Evolutionary conservation across 2,888 invertebrate genomes (phyloP).

Genomic region (Acrobeloides nanus): DNA sequence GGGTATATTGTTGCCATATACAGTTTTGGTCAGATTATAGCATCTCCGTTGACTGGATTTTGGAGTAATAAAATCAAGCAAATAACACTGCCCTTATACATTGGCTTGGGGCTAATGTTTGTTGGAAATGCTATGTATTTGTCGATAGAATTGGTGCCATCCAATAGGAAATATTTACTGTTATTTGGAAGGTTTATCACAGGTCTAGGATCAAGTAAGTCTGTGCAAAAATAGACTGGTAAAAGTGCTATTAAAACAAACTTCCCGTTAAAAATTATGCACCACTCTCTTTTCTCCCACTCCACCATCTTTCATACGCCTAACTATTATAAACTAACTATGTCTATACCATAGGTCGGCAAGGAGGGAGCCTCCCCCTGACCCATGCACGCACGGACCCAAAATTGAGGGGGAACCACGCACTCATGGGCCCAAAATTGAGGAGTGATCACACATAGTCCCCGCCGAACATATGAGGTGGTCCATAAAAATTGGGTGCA

Average conservation of each 20-base stretch:
- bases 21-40: conserved; percentile 27
- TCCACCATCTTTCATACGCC: too few species aligned
- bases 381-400: too few species aligned
- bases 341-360: too few species aligned
- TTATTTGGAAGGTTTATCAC: conserved; percentile 48
- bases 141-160: conserved; percentile 47
- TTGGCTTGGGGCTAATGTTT: conserved; percentile 47
- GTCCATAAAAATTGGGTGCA: too few species aligned
- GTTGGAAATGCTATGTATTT: conserved; percentile 54
- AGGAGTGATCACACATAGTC: too few species aligned
- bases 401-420: too few species aligned
- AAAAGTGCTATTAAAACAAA: conserved; percentile 3
- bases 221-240: neutral
- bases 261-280: conserved; percentile 6
- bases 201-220: conserved; percentile 52
- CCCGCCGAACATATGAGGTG: too few species aligned
- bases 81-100: conserved; percentile 26
- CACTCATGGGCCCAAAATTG: too few species aligned
- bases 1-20: conserved; percentile 31
- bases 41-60: conserved; percentile 29
- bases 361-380: too few species aligned
- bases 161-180: conserved; percentile 36
- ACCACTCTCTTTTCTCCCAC: too few species aligned
- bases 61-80: conserved; percentile 28
- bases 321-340: neutral